Evolutionary conservation across 2,888 invertebrate genomes (phyloP), one percentile per base, ranked within the genome.

Genomic region (Melipona bicolor): DNA sequence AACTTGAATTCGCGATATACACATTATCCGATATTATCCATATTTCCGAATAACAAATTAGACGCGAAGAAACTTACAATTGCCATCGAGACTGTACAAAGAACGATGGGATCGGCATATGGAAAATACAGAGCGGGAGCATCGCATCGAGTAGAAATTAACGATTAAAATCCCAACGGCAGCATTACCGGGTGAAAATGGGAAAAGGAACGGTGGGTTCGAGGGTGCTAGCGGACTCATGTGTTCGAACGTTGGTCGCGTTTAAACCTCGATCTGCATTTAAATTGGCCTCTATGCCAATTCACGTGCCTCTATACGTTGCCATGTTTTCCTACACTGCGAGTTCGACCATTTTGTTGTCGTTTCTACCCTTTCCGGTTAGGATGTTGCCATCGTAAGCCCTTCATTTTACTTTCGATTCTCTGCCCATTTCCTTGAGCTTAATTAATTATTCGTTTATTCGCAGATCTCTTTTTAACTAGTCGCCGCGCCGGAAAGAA

Each of bases 231-330:
- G 79, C 70, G 85, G 89, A 84, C 90, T 91, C 89, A 88, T 89
- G 88, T 87, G 89, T 86, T 88, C 84, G 86, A 85, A 83, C 88
- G 88, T 79, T 68, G 88, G 81, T 86, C 83, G 85, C 87, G 83
- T 87, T 87, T 88, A 91, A 89, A 91, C 87, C 89, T 83, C 87
- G 88, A 92, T 92, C 91, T 92, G 90, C 92, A 92, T 92, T 92
- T 92, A 92, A 92, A 92, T 92, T 92, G 92, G 88, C 86, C 79
- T 61, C 75, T 77, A 80, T 83, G 79, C 86, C 88, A 86, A 89
- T 89, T 88, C 89, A 64, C 86, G 85, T 68, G 62, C 61, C 36
- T 76, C 65, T 79, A 74, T 74, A 76, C 69, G 70, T 73, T 70
- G 61, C 75, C 79, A 64, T 89, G 88, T 88, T 87, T 86, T 89